These are phyloP conservation scores for Sylvilagus floridanus DNA, from an alignment of 2,797 vertebrate species.

Conservation along the genomic window DNA sequence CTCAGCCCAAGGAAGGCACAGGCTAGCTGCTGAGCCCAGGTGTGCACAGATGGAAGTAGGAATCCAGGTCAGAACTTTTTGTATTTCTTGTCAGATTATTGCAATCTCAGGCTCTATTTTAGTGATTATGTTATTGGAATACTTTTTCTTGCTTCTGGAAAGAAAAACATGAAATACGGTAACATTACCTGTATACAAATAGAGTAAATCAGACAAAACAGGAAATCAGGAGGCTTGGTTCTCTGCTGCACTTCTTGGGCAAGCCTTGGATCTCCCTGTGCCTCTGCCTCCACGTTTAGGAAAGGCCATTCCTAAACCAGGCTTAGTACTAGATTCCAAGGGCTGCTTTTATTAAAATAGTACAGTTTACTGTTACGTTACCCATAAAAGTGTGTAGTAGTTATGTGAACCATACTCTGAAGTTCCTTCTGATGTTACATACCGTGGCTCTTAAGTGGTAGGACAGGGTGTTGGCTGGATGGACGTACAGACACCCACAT, in stretches of 20 bases:
- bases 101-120: background rate
- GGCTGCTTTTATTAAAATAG: background rate
- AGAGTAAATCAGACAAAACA: background rate
- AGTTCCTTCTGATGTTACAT: background rate
- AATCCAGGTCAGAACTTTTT: background rate
- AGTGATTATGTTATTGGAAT: background rate
- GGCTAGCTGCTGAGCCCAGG: background rate
- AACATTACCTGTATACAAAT: background rate
- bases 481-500: background rate
- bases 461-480: background rate
- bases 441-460: background rate
- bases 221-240: background rate
- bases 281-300: background rate
- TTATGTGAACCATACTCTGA: slow-evolving; percentile 1
- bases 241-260: background rate
- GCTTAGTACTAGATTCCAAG: background rate
- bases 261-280: background rate
- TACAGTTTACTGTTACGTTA: background rate
- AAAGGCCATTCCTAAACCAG: background rate
- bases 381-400: background rate
- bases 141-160: background rate
- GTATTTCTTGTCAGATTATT: background rate
- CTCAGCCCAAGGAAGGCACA: background rate
- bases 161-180: background rate
- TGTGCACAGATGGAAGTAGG: background rate